Percentiles rank a stretch among this genome's conserved stretches.
phyloP scores from a whole-genome alignment of 2,888 invertebrate genomes.

The Holacanthella duospinosa region DNA sequence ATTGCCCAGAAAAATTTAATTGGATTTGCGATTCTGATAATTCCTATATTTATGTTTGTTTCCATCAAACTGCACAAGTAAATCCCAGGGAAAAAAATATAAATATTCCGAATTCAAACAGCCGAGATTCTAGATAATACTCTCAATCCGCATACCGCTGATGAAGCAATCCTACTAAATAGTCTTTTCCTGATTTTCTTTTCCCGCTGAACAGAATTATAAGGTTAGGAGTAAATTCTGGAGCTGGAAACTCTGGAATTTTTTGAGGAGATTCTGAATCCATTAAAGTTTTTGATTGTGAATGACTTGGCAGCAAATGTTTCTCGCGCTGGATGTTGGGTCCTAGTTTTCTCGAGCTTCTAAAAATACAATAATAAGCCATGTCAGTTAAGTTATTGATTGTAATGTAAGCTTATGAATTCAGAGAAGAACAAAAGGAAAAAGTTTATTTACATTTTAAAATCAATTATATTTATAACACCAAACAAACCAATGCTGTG shows the following conservation, averaged over 20 bases:
- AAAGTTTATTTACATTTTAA: too few relatives aligned
- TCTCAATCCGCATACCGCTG: slow-evolving; percentile 53
- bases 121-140: not conserved
- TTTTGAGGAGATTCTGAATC: not conserved
- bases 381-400: too few relatives aligned
- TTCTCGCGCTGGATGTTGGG: too few relatives aligned
- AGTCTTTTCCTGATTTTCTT: slow-evolving; percentile 94
- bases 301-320: not conserved
- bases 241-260: slow-evolving; percentile 20
- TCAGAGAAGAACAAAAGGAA: too few relatives aligned
- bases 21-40: slow-evolving; percentile 79
- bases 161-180: slow-evolving; percentile 60
- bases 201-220: slow-evolving; percentile 74
- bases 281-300: not conserved
- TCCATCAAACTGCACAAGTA: slow-evolving; percentile 37
- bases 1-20: slow-evolving; percentile 83
- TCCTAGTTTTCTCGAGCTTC: too few relatives aligned
- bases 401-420: too few relatives aligned
- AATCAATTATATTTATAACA: too few relatives aligned
- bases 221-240: slow-evolving; percentile 24
- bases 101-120: not conserved
- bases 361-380: too few relatives aligned
- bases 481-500: too few relatives aligned
- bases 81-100: not conserved
- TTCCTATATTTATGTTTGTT: slow-evolving; percentile 40